Percentiles rank a stretch among this genome's conserved stretches.
Evolutionary conservation across 2,113 vertebrate genomes (phyloP).

Genomic region (Recurvirostra avosetta): DNA sequence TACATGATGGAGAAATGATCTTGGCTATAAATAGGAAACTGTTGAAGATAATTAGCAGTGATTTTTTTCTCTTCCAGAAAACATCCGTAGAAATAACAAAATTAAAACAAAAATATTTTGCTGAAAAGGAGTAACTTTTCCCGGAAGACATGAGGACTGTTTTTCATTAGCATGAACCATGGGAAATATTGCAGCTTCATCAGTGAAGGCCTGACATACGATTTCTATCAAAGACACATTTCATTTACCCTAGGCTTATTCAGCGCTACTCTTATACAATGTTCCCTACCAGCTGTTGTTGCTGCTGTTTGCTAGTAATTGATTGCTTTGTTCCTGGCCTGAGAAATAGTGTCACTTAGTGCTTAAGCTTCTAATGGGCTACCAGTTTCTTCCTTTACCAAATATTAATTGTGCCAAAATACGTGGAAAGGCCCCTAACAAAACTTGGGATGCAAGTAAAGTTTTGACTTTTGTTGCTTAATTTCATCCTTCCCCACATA

Average conservation of each 20-base stretch:
- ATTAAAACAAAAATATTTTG: slow-evolving; percentile 52
- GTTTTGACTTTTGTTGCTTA: not conserved
- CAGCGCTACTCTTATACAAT: slow-evolving; percentile 25
- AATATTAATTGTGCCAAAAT: slow-evolving; percentile 28
- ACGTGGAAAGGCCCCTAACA: not conserved
- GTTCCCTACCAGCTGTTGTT: slow-evolving; percentile 57
- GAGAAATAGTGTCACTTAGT: slow-evolving; percentile 22
- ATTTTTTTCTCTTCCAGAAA: slow-evolving; percentile 45
- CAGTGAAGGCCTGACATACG: slow-evolving; percentile 48
- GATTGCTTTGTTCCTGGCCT: slow-evolving; percentile 56
- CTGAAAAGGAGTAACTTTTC: slow-evolving; percentile 31
- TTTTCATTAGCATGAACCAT: slow-evolving; percentile 68
- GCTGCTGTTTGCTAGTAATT: slow-evolving; percentile 62
- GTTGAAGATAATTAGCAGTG: slow-evolving; percentile 45
- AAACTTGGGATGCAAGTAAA: not conserved
- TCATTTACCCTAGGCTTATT: slow-evolving; percentile 53
- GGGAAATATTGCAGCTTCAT: slow-evolving; percentile 61
- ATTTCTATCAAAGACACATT: slow-evolving; percentile 68
- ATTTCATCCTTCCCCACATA: not conserved
- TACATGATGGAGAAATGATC: not conserved
- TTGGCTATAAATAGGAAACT: slow-evolving; percentile 33
- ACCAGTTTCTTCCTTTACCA: slow-evolving; percentile 35
- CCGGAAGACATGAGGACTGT: slow-evolving; percentile 44
- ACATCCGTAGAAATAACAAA: slow-evolving; percentile 35
- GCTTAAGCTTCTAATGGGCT: slow-evolving; percentile 40